Percentiles rank a stretch among this genome's conserved stretches.
These are phyloP conservation scores for Drosophila tani DNA, from an alignment of 1,140 invertebrate genomes.

Conservation along the genomic window DNA sequence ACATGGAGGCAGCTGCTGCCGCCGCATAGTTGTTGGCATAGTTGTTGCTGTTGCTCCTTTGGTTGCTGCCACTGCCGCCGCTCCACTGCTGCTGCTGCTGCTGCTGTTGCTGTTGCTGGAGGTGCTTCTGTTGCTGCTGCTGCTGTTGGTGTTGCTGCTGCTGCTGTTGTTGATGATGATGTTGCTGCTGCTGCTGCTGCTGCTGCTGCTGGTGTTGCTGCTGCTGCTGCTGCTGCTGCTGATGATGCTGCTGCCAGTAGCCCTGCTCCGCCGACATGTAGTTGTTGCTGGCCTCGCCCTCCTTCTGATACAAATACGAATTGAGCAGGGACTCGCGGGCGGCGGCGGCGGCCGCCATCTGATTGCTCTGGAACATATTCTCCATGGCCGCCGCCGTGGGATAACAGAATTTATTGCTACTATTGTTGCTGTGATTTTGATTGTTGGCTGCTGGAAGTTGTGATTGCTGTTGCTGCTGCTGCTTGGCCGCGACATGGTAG, in stretches of 20 bases:
- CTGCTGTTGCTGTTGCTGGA: slow-evolving; percentile 12
- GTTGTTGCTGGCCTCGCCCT: slow-evolving; percentile 31
- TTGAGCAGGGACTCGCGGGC: slow-evolving; percentile 61
- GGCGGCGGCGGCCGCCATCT: slow-evolving; percentile 55
- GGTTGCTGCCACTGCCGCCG: slow-evolving; percentile 34
- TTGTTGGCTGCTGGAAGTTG: slow-evolving; percentile 62
- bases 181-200: slow-evolving; percentile 31
- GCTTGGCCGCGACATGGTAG: slow-evolving; percentile 30
- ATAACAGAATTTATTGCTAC: slow-evolving; percentile 68
- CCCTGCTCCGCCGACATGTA: slow-evolving; percentile 67
- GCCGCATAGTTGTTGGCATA: slow-evolving; percentile 74
- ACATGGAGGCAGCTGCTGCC: slow-evolving; percentile 73
- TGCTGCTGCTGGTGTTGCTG: slow-evolving; percentile 35
- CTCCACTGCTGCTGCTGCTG: slow-evolving; percentile 42
- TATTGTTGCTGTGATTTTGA: slow-evolving; percentile 70
- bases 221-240: slow-evolving; percentile 58
- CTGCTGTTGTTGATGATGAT: slow-evolving; percentile 33
- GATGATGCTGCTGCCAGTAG: slow-evolving; percentile 70
- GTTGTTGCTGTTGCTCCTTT: slow-evolving; percentile 48
- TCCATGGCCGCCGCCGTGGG: slow-evolving; percentile 67
- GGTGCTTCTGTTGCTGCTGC: slow-evolving; percentile 56
- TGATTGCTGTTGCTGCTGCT: slow-evolving; percentile 41
- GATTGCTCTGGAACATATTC: slow-evolving; percentile 77
- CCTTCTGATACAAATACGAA: slow-evolving; percentile 73
- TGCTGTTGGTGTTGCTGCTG: slow-evolving; percentile 51